Conservation (phyloP, 2,113 vertebrate species). For the Prietella phreatophila region DNA sequence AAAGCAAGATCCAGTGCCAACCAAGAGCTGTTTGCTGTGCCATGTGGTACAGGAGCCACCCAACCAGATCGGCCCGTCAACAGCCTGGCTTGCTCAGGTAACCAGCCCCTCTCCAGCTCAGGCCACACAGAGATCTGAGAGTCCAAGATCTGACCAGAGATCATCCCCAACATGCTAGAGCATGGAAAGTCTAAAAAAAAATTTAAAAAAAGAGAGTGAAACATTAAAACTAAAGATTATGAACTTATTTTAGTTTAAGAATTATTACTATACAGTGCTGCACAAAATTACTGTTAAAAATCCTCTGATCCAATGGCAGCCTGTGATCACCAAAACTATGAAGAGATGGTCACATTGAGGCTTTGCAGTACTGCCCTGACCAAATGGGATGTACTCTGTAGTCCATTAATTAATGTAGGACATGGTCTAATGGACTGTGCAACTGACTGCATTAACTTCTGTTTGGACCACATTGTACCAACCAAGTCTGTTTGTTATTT, state of each 20-base stretch:
- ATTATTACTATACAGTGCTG: neutral
- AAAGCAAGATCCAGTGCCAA: slow-evolving; percentile 88
- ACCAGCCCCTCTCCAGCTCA: slow-evolving; percentile 86
- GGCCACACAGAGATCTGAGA: slow-evolving; percentile 91
- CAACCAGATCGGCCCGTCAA: slow-evolving; percentile 90
- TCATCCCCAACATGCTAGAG: slow-evolving; percentile 94
- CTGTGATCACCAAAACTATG: neutral
- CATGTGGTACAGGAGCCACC: slow-evolving; percentile 62
- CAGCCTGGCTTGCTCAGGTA: slow-evolving; percentile 87
- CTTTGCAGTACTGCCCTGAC: neutral
- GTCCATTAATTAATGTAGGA: neutral
- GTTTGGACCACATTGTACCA: neutral
- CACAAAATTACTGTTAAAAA: neutral
- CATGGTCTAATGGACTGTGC: neutral
- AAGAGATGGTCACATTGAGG: no score
- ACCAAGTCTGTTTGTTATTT: neutral
- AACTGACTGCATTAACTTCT: neutral
- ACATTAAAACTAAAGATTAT: neutral
- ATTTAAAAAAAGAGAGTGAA: neutral
- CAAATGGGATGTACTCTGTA: neutral
- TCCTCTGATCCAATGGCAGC: neutral
- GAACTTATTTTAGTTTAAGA: neutral
- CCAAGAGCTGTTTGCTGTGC: slow-evolving; percentile 80
- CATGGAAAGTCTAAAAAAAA: slow-evolving; percentile 82
- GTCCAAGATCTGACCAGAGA: slow-evolving; percentile 92